Evolutionary conservation across 2,888 invertebrate genomes (phyloP).

Genomic region (Chrysomela aeneicollis): DNA sequence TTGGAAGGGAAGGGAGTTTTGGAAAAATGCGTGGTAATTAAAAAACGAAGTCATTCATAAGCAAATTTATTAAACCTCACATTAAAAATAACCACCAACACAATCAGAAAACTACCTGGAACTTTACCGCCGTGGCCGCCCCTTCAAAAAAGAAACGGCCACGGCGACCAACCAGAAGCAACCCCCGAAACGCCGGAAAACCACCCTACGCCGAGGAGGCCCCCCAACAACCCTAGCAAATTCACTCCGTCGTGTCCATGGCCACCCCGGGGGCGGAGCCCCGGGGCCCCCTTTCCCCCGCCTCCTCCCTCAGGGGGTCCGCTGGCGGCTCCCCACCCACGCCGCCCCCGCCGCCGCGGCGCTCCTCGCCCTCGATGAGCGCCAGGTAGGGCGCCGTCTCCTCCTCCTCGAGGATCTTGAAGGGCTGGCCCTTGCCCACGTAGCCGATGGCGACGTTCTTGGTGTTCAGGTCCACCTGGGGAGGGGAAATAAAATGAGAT

Average conservation of each 20-base stretch:
- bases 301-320: conserved; percentile 48
- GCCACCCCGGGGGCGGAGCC: conserved; percentile 64
- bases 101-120: neutral
- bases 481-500: no score
- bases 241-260: conserved; percentile 63
- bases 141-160: conserved; percentile 49
- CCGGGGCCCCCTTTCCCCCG: conserved; percentile 57
- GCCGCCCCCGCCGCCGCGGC: conserved; percentile 52
- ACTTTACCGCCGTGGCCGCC: conserved; percentile 50
- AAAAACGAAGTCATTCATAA: no score
- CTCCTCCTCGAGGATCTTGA: conserved; percentile 83
- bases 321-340: conserved; percentile 40
- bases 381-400: conserved; percentile 69
- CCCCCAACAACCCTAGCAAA: neutral
- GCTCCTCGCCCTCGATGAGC: conserved; percentile 64
- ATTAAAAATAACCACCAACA: conserved; percentile 17
- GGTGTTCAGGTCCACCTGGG: conserved; percentile 79
- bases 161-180: conserved; percentile 49
- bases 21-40: no score
- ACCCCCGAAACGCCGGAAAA: conserved; percentile 21
- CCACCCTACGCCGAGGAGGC: conserved; percentile 8
- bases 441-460: conserved; percentile 93
- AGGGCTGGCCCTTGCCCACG: conserved; percentile 84
- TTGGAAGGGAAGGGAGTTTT: no score
- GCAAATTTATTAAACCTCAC: conserved; percentile 16